Percentiles rank a stretch among this genome's conserved stretches.
Evolutionary conservation across 35 echinoderm and acorn worm species (phyloP).

Genomic region (Lytechinus variegatus): DNA sequence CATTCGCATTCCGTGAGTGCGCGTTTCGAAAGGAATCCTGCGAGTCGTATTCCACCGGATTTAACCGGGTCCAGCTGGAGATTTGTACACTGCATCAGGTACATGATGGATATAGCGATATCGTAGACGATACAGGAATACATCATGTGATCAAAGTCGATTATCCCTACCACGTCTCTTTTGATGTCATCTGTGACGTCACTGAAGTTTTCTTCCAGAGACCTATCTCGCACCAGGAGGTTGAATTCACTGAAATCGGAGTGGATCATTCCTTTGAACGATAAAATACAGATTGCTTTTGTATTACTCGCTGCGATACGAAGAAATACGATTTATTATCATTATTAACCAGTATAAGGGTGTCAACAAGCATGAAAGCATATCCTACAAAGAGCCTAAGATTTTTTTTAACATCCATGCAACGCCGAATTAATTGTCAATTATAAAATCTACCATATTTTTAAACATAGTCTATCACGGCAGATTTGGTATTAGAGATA

Average conservation of each 20-base stretch:
- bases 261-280: conserved; percentile 58
- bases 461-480: no score
- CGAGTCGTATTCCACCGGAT: conserved; percentile 30
- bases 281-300: no score
- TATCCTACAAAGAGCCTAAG: no score
- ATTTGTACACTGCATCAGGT: conserved; percentile 36
- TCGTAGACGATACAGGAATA: conserved; percentile 58
- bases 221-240: conserved; percentile 36
- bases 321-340: no score
- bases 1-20: conserved; percentile 31
- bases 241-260: conserved; percentile 61
- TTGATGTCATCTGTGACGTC: not conserved
- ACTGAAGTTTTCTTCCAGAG: not conserved
- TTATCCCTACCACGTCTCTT: conserved; percentile 35
- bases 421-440: no score
- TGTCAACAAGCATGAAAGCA: no score
- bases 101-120: conserved; percentile 4
- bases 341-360: no score
- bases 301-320: no score
- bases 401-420: no score
- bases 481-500: no score
- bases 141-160: conserved; percentile 59
- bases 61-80: not conserved
- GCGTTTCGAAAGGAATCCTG: conserved; percentile 46
- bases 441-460: no score